A percentile compares a stretch with the other conserved stretches of the same genome.
Evolutionary conservation across 2,113 vertebrate species (phyloP).

Genomic region (Camelus bactrianus): DNA sequence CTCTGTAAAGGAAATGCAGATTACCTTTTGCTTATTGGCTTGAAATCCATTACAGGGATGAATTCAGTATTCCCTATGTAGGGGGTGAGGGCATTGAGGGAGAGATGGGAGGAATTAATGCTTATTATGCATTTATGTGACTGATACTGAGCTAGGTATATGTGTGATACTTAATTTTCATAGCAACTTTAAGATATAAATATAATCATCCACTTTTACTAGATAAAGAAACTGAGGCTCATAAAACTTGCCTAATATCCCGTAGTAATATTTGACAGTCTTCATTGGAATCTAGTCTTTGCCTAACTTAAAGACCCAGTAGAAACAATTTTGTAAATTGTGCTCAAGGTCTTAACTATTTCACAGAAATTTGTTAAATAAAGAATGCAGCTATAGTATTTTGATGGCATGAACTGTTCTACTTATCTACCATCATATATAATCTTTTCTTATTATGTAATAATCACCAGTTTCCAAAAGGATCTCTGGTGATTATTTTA

Average conservation of each 20-base stretch:
- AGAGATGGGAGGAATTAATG: neutral
- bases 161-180: conserved; percentile 31
- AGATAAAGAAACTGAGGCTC: conserved; percentile 15
- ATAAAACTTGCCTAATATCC: neutral
- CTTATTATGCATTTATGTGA: neutral
- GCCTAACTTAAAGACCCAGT: neutral
- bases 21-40: neutral
- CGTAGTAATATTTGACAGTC: neutral
- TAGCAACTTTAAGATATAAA: neutral
- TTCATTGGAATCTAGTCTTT: conserved; percentile 1
- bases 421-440: neutral
- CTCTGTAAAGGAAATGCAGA: neutral
- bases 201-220: neutral
- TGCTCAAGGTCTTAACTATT: neutral
- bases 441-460: neutral
- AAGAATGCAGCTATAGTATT: neutral
- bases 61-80: neutral
- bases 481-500: neutral
- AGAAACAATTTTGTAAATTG: neutral
- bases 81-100: neutral
- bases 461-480: neutral
- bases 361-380: neutral
- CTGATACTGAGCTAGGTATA: neutral
- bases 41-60: neutral
- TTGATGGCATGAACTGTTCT: neutral